phyloP scores from a whole-genome alignment of 1,140 invertebrate species.

The Drosophila bocqueti region DNA sequence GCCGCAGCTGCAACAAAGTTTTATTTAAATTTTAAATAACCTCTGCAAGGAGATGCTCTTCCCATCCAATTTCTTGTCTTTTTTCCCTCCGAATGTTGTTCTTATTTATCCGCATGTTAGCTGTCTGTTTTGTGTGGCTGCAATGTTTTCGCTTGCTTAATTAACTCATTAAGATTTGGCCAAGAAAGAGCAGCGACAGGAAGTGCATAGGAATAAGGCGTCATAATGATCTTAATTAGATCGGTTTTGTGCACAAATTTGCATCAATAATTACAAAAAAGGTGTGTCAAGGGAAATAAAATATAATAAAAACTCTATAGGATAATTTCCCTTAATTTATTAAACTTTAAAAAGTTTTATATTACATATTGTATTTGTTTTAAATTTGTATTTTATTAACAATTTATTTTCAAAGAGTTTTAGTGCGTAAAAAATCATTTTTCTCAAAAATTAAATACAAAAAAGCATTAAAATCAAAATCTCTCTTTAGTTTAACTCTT shows the following conservation, averaged over 20 bases:
- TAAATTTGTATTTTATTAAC: no score
- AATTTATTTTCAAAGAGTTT: no score
- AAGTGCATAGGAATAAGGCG: background rate
- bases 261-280: background rate
- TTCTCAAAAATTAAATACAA: no score
- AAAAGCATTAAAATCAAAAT: no score
- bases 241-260: background rate
- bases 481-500: no score
- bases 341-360: no score
- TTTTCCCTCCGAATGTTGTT: conserved; percentile 41
- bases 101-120: conserved; percentile 49
- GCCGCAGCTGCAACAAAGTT: conserved; percentile 45
- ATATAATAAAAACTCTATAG: background rate
- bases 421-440: no score
- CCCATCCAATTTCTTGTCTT: conserved; percentile 5
- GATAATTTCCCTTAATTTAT: no score
- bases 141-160: conserved; percentile 75
- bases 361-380: no score
- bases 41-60: conserved; percentile 10
- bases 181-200: conserved; percentile 1
- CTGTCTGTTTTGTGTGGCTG: conserved; percentile 65
- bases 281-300: background rate
- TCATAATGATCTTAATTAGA: background rate
- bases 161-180: conserved; percentile 78
- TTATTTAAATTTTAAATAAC: conserved; percentile 64